These are phyloP conservation scores for Temnothorax unifasciatus DNA, from an alignment of 2,888 invertebrate genomes.

Conservation along the genomic window DNA sequence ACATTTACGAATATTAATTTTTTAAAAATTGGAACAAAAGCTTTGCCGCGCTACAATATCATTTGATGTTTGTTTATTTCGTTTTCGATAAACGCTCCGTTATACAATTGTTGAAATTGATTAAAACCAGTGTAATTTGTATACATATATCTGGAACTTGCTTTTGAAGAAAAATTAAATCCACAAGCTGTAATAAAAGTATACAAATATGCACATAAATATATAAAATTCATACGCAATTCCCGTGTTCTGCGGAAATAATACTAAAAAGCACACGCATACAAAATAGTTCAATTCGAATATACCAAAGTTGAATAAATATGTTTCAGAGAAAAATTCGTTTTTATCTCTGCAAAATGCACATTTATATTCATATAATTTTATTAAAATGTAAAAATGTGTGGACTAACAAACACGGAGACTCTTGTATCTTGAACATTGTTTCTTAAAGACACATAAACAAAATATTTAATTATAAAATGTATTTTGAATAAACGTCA, in stretches of 20 bases:
- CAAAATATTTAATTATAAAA: slow-evolving; percentile 19
- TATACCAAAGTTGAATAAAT: slow-evolving; percentile 55
- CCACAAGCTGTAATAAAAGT: slow-evolving; percentile 45
- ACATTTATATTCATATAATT: slow-evolving; percentile 42
- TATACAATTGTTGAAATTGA: background rate
- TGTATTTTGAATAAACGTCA: slow-evolving; percentile 35
- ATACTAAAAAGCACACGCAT: slow-evolving; percentile 51
- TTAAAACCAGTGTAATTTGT: slow-evolving; percentile 24
- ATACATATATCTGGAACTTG: background rate
- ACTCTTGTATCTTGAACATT: slow-evolving; percentile 33
- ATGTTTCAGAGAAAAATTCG: slow-evolving; percentile 59
- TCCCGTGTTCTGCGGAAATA: slow-evolving; percentile 29
- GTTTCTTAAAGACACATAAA: slow-evolving; percentile 20
- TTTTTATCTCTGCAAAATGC: slow-evolving; percentile 60
- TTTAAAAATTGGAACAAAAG: slow-evolving; percentile 39
- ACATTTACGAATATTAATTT: slow-evolving; percentile 21
- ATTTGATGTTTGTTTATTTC: background rate
- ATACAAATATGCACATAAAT: slow-evolving; percentile 37
- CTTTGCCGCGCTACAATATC: slow-evolving; percentile 12
- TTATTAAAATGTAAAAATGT: slow-evolving; percentile 17
- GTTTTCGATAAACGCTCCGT: background rate
- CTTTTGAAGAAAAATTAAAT: slow-evolving; percentile 35
- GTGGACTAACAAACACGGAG: slow-evolving; percentile 14
- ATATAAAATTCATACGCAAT: slow-evolving; percentile 45
- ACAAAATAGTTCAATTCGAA: slow-evolving; percentile 59